phyloP scores from a whole-genome alignment of 2,113 vertebrate genomes.

The Notiomystis cincta region DNA sequence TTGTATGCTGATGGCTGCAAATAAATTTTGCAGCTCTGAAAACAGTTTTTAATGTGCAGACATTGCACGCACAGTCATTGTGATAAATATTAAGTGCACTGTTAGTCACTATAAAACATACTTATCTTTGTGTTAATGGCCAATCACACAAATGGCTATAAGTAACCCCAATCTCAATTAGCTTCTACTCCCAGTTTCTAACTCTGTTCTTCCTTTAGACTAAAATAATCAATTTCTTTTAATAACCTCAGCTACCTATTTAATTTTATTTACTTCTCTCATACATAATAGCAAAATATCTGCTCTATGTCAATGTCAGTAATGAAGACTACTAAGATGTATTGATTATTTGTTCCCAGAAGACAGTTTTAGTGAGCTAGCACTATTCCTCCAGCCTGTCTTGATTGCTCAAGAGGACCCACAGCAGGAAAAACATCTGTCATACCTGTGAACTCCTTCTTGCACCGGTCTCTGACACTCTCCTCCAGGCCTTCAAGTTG shows the following conservation, averaged over 20 bases:
- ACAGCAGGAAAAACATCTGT: neutral
- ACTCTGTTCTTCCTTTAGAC: neutral
- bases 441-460: conserved; percentile 95
- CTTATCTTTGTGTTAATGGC: neutral
- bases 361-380: neutral
- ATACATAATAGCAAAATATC: neutral
- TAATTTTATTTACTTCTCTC: neutral
- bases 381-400: neutral
- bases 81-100: neutral
- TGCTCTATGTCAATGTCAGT: neutral
- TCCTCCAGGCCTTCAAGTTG: conserved; percentile 95
- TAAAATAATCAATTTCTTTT: neutral
- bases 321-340: neutral
- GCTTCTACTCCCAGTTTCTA: neutral
- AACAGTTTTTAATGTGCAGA: neutral
- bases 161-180: neutral
- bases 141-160: neutral
- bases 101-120: neutral
- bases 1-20: neutral
- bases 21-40: neutral
- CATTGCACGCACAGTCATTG: neutral
- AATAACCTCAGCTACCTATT: neutral
- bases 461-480: conserved; percentile 94
- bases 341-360: neutral
- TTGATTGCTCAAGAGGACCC: neutral